Conservation (phyloP, 2,113 vertebrate species). For the Phoenicopterus ruber region DNA sequence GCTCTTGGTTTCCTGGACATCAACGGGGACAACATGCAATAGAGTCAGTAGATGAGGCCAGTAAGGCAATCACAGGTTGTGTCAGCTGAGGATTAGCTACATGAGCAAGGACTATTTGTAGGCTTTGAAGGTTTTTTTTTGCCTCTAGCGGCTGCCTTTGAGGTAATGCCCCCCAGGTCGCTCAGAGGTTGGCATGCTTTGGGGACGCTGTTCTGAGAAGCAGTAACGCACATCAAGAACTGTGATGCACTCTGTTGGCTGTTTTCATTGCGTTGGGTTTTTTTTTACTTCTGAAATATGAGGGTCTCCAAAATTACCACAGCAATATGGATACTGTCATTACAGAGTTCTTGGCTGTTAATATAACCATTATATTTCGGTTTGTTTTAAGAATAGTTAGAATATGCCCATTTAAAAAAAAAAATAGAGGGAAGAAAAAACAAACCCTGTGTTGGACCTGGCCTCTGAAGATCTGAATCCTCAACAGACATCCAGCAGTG, state of each 20-base stretch:
- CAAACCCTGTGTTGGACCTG: neutral
- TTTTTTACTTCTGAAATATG: neutral
- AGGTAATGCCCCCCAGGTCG: neutral
- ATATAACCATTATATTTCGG: neutral
- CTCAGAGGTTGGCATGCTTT: neutral
- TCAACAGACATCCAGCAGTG: neutral
- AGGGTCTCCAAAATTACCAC: neutral
- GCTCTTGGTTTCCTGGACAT: neutral
- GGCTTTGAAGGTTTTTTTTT: neutral
- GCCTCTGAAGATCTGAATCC: neutral
- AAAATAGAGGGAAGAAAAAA: neutral
- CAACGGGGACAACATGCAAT: neutral
- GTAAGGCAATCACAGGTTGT: neutral
- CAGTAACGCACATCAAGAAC: neutral
- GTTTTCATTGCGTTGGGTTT: neutral
- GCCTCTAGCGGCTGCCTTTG: neutral
- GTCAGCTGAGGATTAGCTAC: neutral
- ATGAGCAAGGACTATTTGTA: neutral
- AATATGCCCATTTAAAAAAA: neutral
- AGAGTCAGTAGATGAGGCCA: neutral
- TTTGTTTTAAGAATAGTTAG: neutral
- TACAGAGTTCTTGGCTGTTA: neutral
- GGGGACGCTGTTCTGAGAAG: neutral
- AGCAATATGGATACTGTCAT: neutral
- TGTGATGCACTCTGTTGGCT: neutral